Base-by-base conservation (phyloP, 2,113 vertebrate species). In the Hoplias malabaricus region DNA sequence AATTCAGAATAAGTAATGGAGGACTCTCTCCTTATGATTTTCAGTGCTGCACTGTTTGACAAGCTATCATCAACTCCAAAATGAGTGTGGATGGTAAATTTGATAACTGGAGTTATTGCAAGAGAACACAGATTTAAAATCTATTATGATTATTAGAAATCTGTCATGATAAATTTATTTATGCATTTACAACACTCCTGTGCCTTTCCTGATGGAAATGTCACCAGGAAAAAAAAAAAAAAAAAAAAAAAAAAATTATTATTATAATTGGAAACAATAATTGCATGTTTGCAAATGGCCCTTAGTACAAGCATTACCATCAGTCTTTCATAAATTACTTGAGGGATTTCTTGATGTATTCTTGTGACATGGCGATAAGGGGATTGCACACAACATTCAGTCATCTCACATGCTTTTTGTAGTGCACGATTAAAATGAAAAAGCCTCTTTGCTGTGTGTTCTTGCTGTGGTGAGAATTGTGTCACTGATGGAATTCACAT, bases 91-190 rank as follows among this genome's bases (percentile, higher is more conserved):
- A 63, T n/a, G 36, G 34, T 36, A 53, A 53, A n/a, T n/a, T n/a
- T 48, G 29, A 61, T 63, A 63, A n/a, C 16, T 34, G 19, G 57
- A 16, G 59, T 36, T 36, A 21, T 36, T 63, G 31, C 57, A 36
- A 63, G 59, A 9, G 31, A 2, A 63, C 57, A 36, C 34, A 34
- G 16, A 19, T 36, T 36, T 36, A 31, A 36, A 61, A 36, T 36
- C 59, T 9, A 63, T 63, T 34, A 63, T n/a, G n/a, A n/a, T n/a
- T n/a, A n/a, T n/a, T n/a, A 7, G 23, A 63, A 36, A 36, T n/a
- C 59, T 63, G 59, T 21, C 59, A 63, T 63, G 59, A 34, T 63
- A 19, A 36, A 63, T n/a, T 34, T 63, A 63, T 63, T 63, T 63
- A 21, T 36, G 19, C 59, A 34, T 4, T 36, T 63, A 36, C 0